phyloP scores from a whole-genome alignment of 53 echinoderm and acorn worm genomes.

The Crossaster papposus region DNA sequence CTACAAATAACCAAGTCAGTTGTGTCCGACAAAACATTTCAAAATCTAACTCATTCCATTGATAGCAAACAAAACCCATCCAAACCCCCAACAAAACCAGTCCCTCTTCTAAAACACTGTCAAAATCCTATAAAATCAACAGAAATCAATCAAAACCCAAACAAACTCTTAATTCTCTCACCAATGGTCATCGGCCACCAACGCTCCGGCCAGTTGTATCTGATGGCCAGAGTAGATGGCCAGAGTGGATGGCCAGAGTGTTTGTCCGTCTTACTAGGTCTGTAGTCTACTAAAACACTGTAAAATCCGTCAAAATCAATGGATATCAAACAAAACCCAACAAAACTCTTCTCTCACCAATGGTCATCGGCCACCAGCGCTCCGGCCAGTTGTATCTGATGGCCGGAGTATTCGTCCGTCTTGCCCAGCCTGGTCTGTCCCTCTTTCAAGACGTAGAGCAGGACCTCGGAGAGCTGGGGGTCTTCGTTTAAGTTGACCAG shows the following conservation, averaged over 20 bases:
- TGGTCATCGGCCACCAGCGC: slow-evolving; percentile 79
- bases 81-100: too few species aligned
- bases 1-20: too few species aligned
- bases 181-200: slow-evolving; percentile 81
- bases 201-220: slow-evolving; percentile 80
- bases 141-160: background rate
- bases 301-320: background rate
- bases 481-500: slow-evolving; percentile 95
- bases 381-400: slow-evolving; percentile 74
- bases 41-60: too few species aligned
- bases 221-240: slow-evolving; percentile 58
- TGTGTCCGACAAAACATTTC: too few species aligned
- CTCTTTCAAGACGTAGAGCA: slow-evolving; percentile 88
- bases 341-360: slow-evolving; percentile 58
- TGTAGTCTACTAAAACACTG: too few species aligned
- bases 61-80: too few species aligned
- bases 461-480: slow-evolving; percentile 90
- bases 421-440: slow-evolving; percentile 86
- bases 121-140: too few species aligned
- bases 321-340: background rate
- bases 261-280: too few species aligned
- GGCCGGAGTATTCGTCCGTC: slow-evolving; percentile 57
- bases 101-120: too few species aligned
- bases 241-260: too few species aligned
- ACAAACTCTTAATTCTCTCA: slow-evolving; percentile 12